phyloP scores from a whole-genome alignment of 2,888 invertebrate genomes.

The Coleophora deauratella region DNA sequence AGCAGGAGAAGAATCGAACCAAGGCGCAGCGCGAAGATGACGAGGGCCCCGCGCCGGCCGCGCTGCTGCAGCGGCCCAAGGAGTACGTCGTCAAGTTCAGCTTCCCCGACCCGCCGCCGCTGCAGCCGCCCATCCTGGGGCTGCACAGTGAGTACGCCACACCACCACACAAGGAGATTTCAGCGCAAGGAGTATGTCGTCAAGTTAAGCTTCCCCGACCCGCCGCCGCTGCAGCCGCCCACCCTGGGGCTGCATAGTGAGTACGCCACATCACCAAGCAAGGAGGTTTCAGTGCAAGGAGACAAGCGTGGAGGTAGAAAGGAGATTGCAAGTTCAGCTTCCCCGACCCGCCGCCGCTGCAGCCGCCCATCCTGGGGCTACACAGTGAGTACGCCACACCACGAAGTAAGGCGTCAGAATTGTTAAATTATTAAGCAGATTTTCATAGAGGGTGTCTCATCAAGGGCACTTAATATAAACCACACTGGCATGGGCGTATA shows the following conservation, averaged over 20 bases:
- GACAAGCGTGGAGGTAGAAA: too few relatives aligned
- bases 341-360: conserved; percentile 96
- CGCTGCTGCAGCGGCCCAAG: conserved; percentile 89
- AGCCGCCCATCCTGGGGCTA: conserved; percentile 96
- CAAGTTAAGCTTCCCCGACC: conserved; percentile 98
- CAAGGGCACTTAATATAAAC: too few relatives aligned
- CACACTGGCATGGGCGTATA: too few relatives aligned
- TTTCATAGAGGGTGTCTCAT: too few relatives aligned
- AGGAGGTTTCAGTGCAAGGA: too few relatives aligned
- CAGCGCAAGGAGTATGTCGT: conserved; percentile 80
- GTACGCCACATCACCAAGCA: too few relatives aligned
- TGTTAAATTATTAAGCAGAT: too few relatives aligned
- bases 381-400: conserved; percentile 84
- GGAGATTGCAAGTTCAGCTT: conserved; percentile 98
- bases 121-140: conserved; percentile 98
- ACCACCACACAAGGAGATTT: too few relatives aligned
- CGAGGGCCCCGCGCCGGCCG: conserved; percentile 74
- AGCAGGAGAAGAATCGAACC: conserved; percentile 92
- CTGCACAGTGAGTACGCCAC: conserved; percentile 85
- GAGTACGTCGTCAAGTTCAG: conserved; percentile 98
- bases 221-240: conserved; percentile 96
- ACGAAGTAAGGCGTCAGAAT: too few relatives aligned
- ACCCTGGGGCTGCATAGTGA: conserved; percentile 94
- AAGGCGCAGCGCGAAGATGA: conserved; percentile 86
- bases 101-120: conserved; percentile 96